These are phyloP conservation scores for Scaptomyza polygonia DNA, from an alignment of 2,888 invertebrate genomes.

Conservation along the genomic window DNA sequence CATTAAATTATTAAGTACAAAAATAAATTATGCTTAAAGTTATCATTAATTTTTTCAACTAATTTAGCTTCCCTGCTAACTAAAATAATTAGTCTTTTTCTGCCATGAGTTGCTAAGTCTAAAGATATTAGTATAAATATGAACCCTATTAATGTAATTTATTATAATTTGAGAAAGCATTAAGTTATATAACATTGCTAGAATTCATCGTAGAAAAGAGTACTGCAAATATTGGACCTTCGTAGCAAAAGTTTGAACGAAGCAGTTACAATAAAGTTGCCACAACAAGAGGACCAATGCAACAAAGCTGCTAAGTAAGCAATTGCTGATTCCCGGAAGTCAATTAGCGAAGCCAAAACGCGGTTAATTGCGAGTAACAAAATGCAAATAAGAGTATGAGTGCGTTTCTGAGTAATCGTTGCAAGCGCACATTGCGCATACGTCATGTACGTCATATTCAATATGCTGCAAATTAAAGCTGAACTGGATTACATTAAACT, in stretches of 20 bases:
- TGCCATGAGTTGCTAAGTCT: too few relatives aligned
- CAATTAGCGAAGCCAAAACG: background rate
- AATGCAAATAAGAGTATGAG: background rate
- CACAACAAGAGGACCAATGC: background rate
- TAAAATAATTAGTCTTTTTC: too few relatives aligned
- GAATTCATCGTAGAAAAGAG: too few relatives aligned
- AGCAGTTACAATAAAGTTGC: background rate
- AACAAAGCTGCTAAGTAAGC: background rate
- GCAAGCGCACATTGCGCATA: slow-evolving; percentile 2
- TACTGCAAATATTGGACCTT: too few relatives aligned
- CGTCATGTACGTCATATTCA: background rate
- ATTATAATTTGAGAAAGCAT: too few relatives aligned
- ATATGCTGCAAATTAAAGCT: background rate
- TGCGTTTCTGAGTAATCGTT: slow-evolving; percentile 6
- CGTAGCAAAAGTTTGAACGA: background rate
- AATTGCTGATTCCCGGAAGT: background rate
- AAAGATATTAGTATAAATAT: background rate
- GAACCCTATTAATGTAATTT: background rate
- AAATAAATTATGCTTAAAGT: too few relatives aligned
- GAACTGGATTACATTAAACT: background rate
- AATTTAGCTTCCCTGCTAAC: too few relatives aligned
- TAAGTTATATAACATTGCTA: too few relatives aligned
- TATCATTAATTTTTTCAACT: too few relatives aligned
- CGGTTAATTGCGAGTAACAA: background rate
- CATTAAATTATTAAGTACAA: too few relatives aligned